phyloP scores from a whole-genome alignment of 37 sponge, comb jelly and placozoan genomes.

The Halichondria panicea region DNA sequence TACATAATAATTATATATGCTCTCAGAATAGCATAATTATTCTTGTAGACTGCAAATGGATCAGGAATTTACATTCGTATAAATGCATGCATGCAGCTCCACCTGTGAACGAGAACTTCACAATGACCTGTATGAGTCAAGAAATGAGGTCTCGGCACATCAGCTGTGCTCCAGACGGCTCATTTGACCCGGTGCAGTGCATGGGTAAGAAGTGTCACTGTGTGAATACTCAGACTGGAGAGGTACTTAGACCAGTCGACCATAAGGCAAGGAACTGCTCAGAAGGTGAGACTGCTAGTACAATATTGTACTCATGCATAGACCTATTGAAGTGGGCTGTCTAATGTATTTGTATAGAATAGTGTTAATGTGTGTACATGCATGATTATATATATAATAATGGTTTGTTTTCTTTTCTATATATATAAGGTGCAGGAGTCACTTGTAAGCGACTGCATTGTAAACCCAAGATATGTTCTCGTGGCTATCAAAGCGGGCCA shows the following conservation, averaged over 20 bases:
- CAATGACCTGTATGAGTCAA: neutral
- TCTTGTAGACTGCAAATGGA: too few relatives aligned
- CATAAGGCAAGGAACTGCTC: neutral
- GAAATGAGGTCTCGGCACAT: neutral
- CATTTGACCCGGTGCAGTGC: slow-evolving; percentile 5
- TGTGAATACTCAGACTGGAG: slow-evolving; percentile 11
- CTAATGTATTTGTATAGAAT: too few relatives aligned
- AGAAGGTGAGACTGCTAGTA: neutral
- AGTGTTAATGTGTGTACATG: too few relatives aligned
- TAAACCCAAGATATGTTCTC: neutral
- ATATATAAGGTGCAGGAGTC: too few relatives aligned
- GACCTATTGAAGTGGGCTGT: too few relatives aligned
- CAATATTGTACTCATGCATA: too few relatives aligned
- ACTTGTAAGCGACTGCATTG: too few relatives aligned
- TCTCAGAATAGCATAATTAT: too few relatives aligned
- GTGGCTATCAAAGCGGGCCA: neutral
- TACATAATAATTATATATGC: too few relatives aligned
- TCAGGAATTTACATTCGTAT: too few relatives aligned
- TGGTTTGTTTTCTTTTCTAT: too few relatives aligned
- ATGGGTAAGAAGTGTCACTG: neutral
- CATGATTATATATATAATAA: too few relatives aligned
- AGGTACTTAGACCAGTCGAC: neutral
- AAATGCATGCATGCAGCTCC: neutral
- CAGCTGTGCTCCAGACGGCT: slow-evolving; percentile 8
- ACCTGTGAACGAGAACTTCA: neutral